Evolutionary conservation across 2,888 invertebrate genomes (phyloP).

Genomic region (Mellilla xanthometata): DNA sequence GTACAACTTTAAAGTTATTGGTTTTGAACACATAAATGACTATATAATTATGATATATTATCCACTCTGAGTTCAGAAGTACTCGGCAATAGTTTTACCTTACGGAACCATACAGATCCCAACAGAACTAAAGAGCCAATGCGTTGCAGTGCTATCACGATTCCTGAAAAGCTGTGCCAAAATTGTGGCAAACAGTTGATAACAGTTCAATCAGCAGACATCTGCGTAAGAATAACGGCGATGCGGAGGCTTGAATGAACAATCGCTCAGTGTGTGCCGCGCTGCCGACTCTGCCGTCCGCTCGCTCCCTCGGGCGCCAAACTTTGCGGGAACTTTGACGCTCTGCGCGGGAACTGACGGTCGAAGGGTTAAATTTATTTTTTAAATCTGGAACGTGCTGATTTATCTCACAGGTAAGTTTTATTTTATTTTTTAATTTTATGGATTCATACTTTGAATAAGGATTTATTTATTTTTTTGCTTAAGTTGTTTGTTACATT

Average conservation of each 20-base stretch:
- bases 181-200: constrained; percentile 15
- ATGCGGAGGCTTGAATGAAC: constrained; percentile 70
- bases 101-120: too few species aligned
- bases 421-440: too few species aligned
- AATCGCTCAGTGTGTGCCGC: constrained; percentile 74
- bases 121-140: too few species aligned
- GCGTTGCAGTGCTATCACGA: too few species aligned
- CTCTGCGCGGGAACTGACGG: constrained; percentile 18
- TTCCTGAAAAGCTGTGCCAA: background rate
- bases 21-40: too few species aligned
- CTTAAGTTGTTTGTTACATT: too few species aligned
- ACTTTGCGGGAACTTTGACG: constrained; percentile 53
- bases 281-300: constrained; percentile 56
- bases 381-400: constrained; percentile 16
- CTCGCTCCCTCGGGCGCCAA: constrained; percentile 51
- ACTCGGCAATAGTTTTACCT: too few species aligned
- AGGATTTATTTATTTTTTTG: too few species aligned
- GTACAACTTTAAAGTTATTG: too few species aligned
- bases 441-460: too few species aligned
- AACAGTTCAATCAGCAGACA: constrained; percentile 63
- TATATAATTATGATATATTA: too few species aligned
- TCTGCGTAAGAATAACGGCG: constrained; percentile 78
- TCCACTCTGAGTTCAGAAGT: too few species aligned
- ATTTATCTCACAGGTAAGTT: constrained; percentile 24
- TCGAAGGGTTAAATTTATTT: constrained; percentile 33